Conservation (phyloP, 2,797 vertebrate species). For the Helostoma temminkii region DNA sequence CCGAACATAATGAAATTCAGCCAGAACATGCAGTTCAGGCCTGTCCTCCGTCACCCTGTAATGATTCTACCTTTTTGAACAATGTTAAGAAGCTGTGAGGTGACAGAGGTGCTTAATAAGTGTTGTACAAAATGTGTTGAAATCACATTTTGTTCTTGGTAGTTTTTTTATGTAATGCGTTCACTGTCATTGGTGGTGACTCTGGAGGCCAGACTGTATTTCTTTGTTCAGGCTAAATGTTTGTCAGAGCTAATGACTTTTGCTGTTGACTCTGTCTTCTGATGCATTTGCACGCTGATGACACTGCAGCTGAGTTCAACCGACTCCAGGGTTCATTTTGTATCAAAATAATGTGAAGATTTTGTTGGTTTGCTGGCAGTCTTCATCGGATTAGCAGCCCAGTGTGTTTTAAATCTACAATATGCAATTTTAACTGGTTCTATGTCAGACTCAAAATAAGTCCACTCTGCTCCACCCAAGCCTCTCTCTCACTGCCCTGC, state of each 20-base stretch:
- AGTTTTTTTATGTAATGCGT: neutral
- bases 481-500: too few species aligned
- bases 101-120: too few species aligned
- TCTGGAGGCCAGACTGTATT: slow-evolving; percentile 23
- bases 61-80: neutral
- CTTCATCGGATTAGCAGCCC: neutral
- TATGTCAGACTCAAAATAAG: too few species aligned
- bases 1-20: too few species aligned
- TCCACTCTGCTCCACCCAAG: too few species aligned
- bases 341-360: neutral
- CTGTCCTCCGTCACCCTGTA: neutral
- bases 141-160: too few species aligned
- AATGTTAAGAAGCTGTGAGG: neutral
- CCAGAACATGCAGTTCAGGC: neutral
- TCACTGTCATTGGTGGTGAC: neutral
- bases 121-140: too few species aligned
- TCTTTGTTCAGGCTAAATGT: slow-evolving; percentile 55
- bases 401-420: neutral
- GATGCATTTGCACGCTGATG: slow-evolving; percentile 50
- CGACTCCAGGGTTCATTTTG: slow-evolving; percentile 1
- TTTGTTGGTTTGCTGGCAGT: neutral
- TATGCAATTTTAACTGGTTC: too few species aligned
- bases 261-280: slow-evolving; percentile 40
- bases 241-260: slow-evolving; percentile 60
- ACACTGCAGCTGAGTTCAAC: slow-evolving; percentile 33